phyloP scores from a whole-genome alignment of 2,888 invertebrate species.

The Apomyelois bistriatella region DNA sequence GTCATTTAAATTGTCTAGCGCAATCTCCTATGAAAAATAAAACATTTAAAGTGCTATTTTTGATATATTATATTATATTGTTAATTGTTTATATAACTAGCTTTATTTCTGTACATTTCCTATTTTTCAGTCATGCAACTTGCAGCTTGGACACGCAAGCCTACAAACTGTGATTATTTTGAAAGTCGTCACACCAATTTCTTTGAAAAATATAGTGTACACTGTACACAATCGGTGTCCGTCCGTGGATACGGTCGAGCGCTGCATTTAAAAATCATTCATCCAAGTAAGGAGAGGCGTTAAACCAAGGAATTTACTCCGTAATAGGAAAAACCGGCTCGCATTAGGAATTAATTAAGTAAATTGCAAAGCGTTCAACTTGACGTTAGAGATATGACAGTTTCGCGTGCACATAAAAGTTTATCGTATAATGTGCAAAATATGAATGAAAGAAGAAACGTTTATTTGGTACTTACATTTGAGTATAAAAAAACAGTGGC shows the following conservation, averaged over 20 bases:
- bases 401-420: slow-evolving; percentile 1
- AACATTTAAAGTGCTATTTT: no score
- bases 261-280: slow-evolving; percentile 1
- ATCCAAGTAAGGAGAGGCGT: slow-evolving; percentile 1
- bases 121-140: not conserved
- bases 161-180: slow-evolving; percentile 8
- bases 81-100: no score
- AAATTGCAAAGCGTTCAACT: not conserved
- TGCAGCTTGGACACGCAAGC: slow-evolving; percentile 1
- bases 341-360: not conserved
- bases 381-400: slow-evolving; percentile 1
- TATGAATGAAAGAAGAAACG: no score
- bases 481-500: no score
- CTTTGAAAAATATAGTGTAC: slow-evolving; percentile 4
- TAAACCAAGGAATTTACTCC: not conserved
- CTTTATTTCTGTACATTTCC: not conserved
- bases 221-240: not conserved
- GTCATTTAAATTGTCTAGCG: no score
- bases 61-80: no score
- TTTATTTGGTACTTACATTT: no score
- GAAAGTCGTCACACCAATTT: slow-evolving; percentile 4
- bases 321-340: slow-evolving; percentile 4
- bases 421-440: not conserved
- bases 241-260: not conserved
- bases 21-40: no score